phyloP scores from a whole-genome alignment of 2,797 vertebrate species.

The Brachyrhaphis roseni region DNA sequence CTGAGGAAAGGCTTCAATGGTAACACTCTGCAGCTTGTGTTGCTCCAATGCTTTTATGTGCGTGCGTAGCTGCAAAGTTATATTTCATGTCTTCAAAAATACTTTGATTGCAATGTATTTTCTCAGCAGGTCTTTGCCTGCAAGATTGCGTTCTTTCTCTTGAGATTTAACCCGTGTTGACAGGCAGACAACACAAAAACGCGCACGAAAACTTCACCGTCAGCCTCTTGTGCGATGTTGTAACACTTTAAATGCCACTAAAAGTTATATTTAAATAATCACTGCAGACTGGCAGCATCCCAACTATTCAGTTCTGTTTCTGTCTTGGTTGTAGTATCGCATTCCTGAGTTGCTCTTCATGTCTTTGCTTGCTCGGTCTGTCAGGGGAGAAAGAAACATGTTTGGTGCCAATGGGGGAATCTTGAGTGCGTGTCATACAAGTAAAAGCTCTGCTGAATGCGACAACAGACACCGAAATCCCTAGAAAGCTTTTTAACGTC shows the following conservation, averaged over 20 bases:
- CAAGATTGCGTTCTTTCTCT: background rate
- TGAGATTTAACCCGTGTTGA: background rate
- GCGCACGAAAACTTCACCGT: background rate
- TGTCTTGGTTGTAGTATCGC: constrained; percentile 14
- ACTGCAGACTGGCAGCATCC: background rate
- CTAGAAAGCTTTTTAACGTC: background rate
- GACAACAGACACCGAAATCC: background rate
- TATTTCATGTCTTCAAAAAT: background rate
- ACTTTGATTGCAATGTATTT: constrained; percentile 48
- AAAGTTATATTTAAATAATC: background rate
- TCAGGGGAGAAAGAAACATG: constrained; percentile 33
- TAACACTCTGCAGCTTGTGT: constrained; percentile 47
- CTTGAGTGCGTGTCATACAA: constrained; percentile 9
- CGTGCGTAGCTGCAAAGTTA: background rate
- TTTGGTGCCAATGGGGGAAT: constrained; percentile 19
- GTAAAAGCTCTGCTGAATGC: background rate
- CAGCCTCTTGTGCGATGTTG: background rate
- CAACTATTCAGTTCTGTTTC: background rate
- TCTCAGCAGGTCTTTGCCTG: constrained; percentile 58
- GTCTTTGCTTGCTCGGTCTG: constrained; percentile 58
- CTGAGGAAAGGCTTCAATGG: constrained; percentile 84
- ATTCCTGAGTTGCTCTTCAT: constrained; percentile 61
- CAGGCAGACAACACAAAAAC: no score
- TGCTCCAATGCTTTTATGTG: no score
- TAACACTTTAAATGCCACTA: background rate